Base-by-base conservation (phyloP, 2,113 vertebrate genomes). In the Nyctereutes procyonoides region DNA sequence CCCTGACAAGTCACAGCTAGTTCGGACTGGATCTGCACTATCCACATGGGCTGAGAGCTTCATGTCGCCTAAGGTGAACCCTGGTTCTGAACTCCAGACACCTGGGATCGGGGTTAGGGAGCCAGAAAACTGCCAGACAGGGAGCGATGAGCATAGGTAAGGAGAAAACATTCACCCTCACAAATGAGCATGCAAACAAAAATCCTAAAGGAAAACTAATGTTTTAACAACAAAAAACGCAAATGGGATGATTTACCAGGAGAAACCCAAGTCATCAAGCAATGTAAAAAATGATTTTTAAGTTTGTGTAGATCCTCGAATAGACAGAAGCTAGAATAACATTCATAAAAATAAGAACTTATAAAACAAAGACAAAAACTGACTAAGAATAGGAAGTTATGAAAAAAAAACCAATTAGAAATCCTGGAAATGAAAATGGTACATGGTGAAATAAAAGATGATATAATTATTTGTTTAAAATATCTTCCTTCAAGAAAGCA, bases 401-500 rank as follows among this genome's bases (percentile, higher is more conserved):
- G 32, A 82, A 77, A 81, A 91, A 91, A 81, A 35, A 76, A 88
- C 2, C 67, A n/a, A 55, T 67, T 87, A 67, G 28, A 90, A 93
- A 86, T 67, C 32, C 32, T 95, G 74, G 58, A 95, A 87, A 90
- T 82, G 28, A 82, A 87, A 74, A 51, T 35, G 22, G 56, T 63
- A 62, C n/a, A 73, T 63, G 81, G 35, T 87, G 17, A 94, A 67
- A 91, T 65, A 90, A 80, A 48, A 88, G 19, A 63, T 35, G 22
- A 71, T 48, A 8, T 82, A 43, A 71, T 56, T 80, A 63, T 91
- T 73, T 90, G 63, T 81, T 88, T 85, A 60, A 88, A 81, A 74
- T 85, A 60, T 19, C 38, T 91, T 62, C 16, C 43, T 65, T 77
- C 67, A 83, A 95, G 76, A 90, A 96, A 87, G 65, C 51, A 71